A percentile compares a stretch with the other conserved stretches of the same genome.
Conservation (phyloP, 2,113 vertebrate genomes). For the Oryzias woworae region DNA sequence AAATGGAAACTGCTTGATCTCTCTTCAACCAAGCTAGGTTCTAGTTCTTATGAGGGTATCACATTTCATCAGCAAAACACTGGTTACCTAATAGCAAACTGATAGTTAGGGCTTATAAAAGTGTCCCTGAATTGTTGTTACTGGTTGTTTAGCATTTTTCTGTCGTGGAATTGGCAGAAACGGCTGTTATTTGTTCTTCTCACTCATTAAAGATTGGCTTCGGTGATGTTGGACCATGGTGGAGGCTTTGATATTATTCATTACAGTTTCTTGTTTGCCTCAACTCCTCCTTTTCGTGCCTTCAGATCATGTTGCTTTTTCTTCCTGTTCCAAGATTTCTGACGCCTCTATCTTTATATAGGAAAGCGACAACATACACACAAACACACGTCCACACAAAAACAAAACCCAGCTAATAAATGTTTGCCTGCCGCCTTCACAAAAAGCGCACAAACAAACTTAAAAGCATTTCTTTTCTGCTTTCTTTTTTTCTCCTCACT, state of each 20-base stretch:
- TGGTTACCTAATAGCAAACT: too few species aligned
- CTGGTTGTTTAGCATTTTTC: too few species aligned
- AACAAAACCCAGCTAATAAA: slow-evolving; percentile 19
- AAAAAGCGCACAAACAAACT: slow-evolving; percentile 1
- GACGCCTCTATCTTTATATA: slow-evolving; percentile 23
- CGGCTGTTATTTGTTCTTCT: too few species aligned
- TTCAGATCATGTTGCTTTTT: slow-evolving; percentile 12
- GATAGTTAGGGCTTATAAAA: too few species aligned
- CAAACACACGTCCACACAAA: slow-evolving; percentile 8
- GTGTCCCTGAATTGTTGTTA: too few species aligned
- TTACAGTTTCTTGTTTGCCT: slow-evolving; percentile 10
- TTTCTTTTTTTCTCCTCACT: slow-evolving; percentile 16
- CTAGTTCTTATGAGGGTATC: too few species aligned
- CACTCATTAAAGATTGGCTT: too few species aligned
- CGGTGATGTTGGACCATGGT: too few species aligned
- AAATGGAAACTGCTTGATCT: too few species aligned
- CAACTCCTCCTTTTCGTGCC: slow-evolving; percentile 8
- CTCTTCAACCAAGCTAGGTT: too few species aligned
- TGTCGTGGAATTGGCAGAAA: too few species aligned
- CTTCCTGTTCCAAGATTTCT: slow-evolving; percentile 27
- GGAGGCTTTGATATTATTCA: slow-evolving; percentile 5
- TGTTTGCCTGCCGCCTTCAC: slow-evolving; percentile 6
- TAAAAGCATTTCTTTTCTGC: slow-evolving; percentile 4
- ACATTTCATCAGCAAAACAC: too few species aligned
- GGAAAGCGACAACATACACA: slow-evolving; percentile 2